Percentiles rank a stretch among this genome's conserved stretches.
phyloP scores from a whole-genome alignment of 2,888 invertebrate species.

The Carcina quercana region DNA sequence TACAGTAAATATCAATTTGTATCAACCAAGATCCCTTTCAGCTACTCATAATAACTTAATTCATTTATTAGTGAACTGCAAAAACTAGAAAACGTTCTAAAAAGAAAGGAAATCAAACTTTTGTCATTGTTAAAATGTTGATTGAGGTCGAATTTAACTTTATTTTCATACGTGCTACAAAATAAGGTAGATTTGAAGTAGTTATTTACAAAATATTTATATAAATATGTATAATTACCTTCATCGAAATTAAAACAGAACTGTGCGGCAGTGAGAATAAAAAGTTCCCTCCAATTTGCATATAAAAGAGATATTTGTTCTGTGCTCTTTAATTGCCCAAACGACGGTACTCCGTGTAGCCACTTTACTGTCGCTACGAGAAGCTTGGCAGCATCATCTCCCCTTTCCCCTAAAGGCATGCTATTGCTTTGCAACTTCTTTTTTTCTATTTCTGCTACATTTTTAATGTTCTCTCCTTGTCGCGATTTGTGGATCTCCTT shows the following conservation, averaged over 20 bases:
- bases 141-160: too few relatives aligned
- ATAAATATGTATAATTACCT: constrained; percentile 57
- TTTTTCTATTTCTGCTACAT: constrained; percentile 11
- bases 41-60: too few relatives aligned
- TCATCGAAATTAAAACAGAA: constrained; percentile 84
- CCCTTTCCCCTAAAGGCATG: constrained; percentile 56
- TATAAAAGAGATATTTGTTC: constrained; percentile 85
- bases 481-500: constrained; percentile 24
- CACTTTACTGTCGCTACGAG: constrained; percentile 86
- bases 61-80: too few relatives aligned
- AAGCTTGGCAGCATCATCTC: constrained; percentile 82
- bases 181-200: background rate
- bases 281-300: constrained; percentile 89
- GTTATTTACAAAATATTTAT: background rate
- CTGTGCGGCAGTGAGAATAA: constrained; percentile 88
- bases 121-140: too few relatives aligned
- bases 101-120: too few relatives aligned
- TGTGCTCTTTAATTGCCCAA: constrained; percentile 75
- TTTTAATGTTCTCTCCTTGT: constrained; percentile 24
- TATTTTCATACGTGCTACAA: too few relatives aligned
- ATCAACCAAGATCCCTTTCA: too few relatives aligned
- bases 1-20: too few relatives aligned
- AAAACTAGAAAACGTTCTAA: too few relatives aligned
- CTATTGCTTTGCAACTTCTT: constrained; percentile 32
- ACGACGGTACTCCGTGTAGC: constrained; percentile 85